Conservation (phyloP, 92 coral and sea anemone genomes). For the Porites divaricata region DNA sequence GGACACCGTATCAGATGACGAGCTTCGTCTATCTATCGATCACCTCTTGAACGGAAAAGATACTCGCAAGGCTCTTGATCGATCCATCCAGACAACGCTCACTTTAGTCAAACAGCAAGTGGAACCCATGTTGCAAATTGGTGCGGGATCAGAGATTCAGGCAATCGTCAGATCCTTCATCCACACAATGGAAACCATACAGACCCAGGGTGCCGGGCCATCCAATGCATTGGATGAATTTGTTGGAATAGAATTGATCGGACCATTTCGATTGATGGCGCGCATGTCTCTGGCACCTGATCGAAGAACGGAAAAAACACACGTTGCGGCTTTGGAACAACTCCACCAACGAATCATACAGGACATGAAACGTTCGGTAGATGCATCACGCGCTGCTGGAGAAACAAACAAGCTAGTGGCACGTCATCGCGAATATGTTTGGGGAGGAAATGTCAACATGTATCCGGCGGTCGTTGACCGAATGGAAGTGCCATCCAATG, state of each 20-base stretch:
- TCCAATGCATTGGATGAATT: background rate
- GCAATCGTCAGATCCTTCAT: background rate
- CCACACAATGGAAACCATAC: background rate
- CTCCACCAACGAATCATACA: background rate
- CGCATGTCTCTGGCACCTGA: background rate
- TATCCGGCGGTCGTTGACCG: background rate
- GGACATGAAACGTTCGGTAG: background rate
- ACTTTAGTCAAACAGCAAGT: background rate
- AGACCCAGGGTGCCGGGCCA: background rate
- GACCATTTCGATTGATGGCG: background rate
- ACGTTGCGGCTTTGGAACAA: background rate
- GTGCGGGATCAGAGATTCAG: too few relatives aligned
- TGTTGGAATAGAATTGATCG: background rate
- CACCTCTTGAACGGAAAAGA: background rate
- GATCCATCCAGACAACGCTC: background rate
- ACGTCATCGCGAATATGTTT: background rate
- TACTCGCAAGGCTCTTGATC: background rate
- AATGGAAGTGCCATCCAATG: too few relatives aligned
- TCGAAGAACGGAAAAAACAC: background rate
- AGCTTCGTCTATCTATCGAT: background rate
- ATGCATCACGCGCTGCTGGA: background rate
- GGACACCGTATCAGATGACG: background rate
- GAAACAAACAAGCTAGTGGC: background rate
- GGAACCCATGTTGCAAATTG: background rate
- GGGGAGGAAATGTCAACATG: background rate